Base-by-base conservation (phyloP, 2,888 invertebrate species). In the Meiosimyza platycephala region DNA sequence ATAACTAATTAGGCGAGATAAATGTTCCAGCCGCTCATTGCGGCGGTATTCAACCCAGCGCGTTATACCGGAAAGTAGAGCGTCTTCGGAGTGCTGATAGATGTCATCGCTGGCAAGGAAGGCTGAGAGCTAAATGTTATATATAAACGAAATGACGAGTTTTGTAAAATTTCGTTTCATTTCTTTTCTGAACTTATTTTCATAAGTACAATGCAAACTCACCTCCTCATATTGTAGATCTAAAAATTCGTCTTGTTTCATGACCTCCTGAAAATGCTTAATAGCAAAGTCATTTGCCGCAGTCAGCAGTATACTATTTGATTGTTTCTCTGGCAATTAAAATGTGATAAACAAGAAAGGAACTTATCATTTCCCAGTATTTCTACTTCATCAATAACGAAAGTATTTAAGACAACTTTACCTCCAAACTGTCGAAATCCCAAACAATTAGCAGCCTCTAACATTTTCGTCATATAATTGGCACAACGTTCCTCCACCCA, bases 41-140 rank as follows among this genome's bases (percentile, higher is more conserved):
- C 78, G 72, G 9, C 76, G 73, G 69, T 79, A 74, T 18, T 81
- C 78, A 3, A 79, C 76, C 83, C 83, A 83, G 16, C 79, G 79
- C 3, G 80, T 76, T 52, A 82, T 78, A 15, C 80, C 80, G 18
- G 75, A 70, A 6, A 82, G 77, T 16, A 83, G 78, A 12, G 79
- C 78, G 51, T 82, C 81, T 40, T 82, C 82, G 9, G 80, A 78
- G 69, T 82, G 80, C 62, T 80, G 78, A 63, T 78, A 81, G 5
- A 82, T 77, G 15, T 80, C 80, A 12, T 78, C 78, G 66, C 79
- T 79, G 67, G 75, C 72, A 22, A 83, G 75, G 13, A 83, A 79
- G 1, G 6, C 40, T 50, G 77, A 75, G 2, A 69, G 71, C 81
- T 82, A 73, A 1, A 73, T 67, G n/a, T 40, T 28, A 4, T 0